These are phyloP conservation scores for Setophaga petechia DNA, from an alignment of 2,113 vertebrate species.

Conservation along the genomic window DNA sequence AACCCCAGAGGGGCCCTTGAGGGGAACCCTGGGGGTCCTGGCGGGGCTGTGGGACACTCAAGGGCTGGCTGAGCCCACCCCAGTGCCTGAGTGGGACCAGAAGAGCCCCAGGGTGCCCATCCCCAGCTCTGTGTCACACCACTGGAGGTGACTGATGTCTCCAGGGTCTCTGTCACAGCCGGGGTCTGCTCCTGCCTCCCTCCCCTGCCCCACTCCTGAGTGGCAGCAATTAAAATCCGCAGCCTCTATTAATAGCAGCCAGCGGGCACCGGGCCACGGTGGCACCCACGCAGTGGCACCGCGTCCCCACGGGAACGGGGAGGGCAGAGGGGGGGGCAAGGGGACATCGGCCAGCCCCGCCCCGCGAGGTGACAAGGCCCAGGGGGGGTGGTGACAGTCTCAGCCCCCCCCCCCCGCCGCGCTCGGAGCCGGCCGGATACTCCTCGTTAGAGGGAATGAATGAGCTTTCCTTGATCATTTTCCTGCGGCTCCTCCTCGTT, in stretches of 20 bases:
- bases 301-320: background rate
- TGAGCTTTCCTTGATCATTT: background rate
- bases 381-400: background rate
- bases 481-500: constrained; percentile 24
- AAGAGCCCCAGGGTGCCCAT: background rate
- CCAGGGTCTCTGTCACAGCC: fast-evolving
- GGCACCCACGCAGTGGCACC: background rate
- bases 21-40: background rate
- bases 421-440: background rate
- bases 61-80: background rate
- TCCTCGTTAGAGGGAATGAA: background rate
- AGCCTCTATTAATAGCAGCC: constrained; percentile 67
- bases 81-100: background rate
- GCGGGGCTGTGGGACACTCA: background rate
- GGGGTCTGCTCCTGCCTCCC: background rate
- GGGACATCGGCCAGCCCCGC: background rate
- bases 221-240: constrained; percentile 7
- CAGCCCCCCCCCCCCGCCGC: background rate
- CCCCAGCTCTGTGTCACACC: background rate
- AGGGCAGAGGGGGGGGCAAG: background rate
- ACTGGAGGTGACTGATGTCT: background rate
- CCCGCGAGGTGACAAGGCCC: background rate
- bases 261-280: background rate
- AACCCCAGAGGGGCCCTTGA: fast-evolving
- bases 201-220: fast-evolving